Evolutionary conservation across 2,113 vertebrate species (phyloP).

Genomic region (Sinocyclocheilus rhinocerous): DNA sequence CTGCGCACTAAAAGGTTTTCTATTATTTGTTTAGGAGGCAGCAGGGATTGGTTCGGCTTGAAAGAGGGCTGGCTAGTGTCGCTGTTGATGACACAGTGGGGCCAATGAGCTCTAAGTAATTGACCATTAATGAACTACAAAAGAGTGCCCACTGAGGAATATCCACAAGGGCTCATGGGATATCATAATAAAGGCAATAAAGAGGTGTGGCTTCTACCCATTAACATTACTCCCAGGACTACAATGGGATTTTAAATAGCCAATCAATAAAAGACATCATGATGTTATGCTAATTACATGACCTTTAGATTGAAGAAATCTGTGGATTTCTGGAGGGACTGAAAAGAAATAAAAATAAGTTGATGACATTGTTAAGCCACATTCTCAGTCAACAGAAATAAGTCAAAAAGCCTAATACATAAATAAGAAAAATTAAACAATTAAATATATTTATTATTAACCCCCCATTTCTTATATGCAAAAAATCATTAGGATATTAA

Average conservation of each 20-base stretch:
- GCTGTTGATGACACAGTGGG: conserved; percentile 73
- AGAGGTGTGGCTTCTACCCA: conserved; percentile 68
- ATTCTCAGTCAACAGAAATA: not conserved
- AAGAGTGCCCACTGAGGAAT: conserved; percentile 77
- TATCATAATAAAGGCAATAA: conserved; percentile 56
- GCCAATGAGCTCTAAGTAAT: conserved; percentile 89
- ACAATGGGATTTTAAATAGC: conserved; percentile 77
- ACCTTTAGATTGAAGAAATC: conserved; percentile 36
- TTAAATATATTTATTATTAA: not conserved
- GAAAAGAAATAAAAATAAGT: conserved; percentile 14
- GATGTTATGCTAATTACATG: conserved; percentile 64
- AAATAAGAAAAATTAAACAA: not conserved
- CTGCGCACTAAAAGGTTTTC: conserved; percentile 32
- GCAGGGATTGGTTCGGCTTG: conserved; percentile 47
- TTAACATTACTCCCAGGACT: conserved; percentile 77
- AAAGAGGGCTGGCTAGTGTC: conserved; percentile 29
- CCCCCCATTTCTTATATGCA: no score
- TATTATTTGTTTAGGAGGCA: conserved; percentile 49
- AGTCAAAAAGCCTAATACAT: not conserved
- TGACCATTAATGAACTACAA: conserved; percentile 94
- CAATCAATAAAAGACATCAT: conserved; percentile 79
- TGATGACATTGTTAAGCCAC: not conserved
- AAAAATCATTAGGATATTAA: no score
- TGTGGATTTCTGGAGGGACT: conserved; percentile 10
- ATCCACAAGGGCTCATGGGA: conserved; percentile 69